A percentile compares a stretch with the other conserved stretches of the same genome.
phyloP scores from a whole-genome alignment of 1,140 invertebrate species.

The Archegozetes longisetosus region DNA sequence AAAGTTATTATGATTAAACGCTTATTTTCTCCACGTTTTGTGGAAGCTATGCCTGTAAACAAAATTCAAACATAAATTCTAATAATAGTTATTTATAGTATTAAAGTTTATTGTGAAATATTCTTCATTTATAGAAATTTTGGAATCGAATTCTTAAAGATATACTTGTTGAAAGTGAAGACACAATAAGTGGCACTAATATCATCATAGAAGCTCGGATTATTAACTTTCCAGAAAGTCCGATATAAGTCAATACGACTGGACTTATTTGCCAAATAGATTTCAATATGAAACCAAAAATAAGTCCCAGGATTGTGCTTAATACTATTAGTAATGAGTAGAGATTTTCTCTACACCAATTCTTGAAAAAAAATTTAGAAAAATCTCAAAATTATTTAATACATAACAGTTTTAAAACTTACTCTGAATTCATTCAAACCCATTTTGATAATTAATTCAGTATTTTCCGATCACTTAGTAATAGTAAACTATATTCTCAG shows the following conservation, averaged over 20 bases:
- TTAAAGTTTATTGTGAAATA: no score
- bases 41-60: not conserved
- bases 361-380: no score
- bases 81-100: no score
- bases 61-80: not conserved
- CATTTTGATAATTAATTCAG: no score
- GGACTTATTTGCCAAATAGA: not conserved
- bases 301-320: not conserved
- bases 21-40: not conserved
- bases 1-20: constrained; percentile 1
- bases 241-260: constrained; percentile 5
- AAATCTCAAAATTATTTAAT: no score
- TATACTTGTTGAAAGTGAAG: constrained; percentile 5
- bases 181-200: constrained; percentile 17
- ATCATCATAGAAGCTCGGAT: constrained; percentile 19
- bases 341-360: not conserved
- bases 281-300: not conserved
- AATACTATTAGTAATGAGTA: not conserved
- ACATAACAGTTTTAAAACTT: no score
- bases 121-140: no score
- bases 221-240: constrained; percentile 18
- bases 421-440: no score
- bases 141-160: not conserved
- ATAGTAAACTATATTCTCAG: no score
- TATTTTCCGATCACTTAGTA: no score